These are phyloP conservation scores for Steatornis caripensis DNA, from an alignment of 2,113 vertebrate species.

Conservation along the genomic window DNA sequence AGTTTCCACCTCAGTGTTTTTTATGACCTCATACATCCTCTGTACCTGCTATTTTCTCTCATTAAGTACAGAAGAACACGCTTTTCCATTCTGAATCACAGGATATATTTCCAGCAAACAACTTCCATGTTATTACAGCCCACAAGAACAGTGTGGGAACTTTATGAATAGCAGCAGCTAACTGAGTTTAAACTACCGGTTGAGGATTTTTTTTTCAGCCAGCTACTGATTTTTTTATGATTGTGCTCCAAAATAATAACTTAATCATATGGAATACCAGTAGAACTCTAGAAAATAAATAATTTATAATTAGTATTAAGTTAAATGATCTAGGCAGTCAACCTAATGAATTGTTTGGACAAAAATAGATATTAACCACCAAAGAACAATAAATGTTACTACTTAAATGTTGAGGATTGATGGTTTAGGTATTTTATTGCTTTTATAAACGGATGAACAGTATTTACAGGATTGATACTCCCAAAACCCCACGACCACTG, in stretches of 20 bases:
- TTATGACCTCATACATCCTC: neutral
- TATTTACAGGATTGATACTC: conserved; percentile 28
- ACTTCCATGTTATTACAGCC: conserved; percentile 38
- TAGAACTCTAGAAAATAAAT: conserved; percentile 54
- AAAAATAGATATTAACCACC: neutral
- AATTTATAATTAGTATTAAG: conserved; percentile 52
- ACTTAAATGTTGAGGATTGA: neutral
- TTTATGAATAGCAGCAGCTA: conserved; percentile 46
- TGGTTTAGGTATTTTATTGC: conserved; percentile 32
- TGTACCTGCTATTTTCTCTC: conserved; percentile 44
- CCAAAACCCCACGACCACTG: neutral
- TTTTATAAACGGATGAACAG: conserved; percentile 44
- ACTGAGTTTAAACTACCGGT: conserved; percentile 11
- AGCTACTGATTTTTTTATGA: conserved; percentile 36
- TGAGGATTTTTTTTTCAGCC: conserved; percentile 11
- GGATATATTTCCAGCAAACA: neutral
- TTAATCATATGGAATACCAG: conserved; percentile 54
- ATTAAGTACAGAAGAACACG: conserved; percentile 29
- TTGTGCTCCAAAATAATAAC: conserved; percentile 57
- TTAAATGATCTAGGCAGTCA: conserved; percentile 63
- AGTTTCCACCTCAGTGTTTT: conserved; percentile 11
- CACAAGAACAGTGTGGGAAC: conserved; percentile 36
- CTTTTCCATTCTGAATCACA: conserved; percentile 23
- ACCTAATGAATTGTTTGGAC: conserved; percentile 45
- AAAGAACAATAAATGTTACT: conserved; percentile 20